Percentiles rank a stretch among this genome's conserved stretches.
Conservation (phyloP, 23 tunicate species). For the Trididemnum clinides region DNA sequence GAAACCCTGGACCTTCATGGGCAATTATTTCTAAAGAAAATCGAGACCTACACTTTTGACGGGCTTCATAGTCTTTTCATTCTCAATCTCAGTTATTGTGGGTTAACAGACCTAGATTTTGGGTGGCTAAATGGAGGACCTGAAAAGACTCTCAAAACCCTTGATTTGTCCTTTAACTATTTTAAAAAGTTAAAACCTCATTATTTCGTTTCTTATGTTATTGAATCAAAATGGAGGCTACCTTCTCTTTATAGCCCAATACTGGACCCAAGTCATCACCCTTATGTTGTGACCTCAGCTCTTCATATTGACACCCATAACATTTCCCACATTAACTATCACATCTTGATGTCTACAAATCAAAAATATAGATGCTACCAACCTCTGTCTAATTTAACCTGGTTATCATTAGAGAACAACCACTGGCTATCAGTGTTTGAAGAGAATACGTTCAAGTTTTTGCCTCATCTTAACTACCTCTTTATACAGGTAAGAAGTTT, state of each 20-base stretch:
- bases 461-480: slow-evolving; percentile 59
- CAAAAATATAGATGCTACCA: background rate
- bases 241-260: background rate
- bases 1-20: slow-evolving; percentile 46
- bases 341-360: background rate
- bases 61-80: background rate
- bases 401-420: slow-evolving; percentile 49
- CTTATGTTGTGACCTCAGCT: background rate
- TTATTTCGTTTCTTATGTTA: slow-evolving; percentile 18
- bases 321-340: background rate
- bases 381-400: slow-evolving; percentile 28
- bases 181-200: slow-evolving; percentile 1
- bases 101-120: slow-evolving; percentile 24
- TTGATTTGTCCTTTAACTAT: slow-evolving; percentile 66
- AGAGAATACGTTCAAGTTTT: slow-evolving; percentile 48
- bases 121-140: slow-evolving; percentile 90
- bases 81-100: slow-evolving; percentile 63
- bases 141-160: slow-evolving; percentile 17
- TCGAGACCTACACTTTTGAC: slow-evolving; percentile 24
- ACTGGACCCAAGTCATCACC: background rate
- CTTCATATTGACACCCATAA: background rate
- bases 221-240: background rate
- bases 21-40: background rate
- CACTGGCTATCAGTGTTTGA: background rate
- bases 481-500: slow-evolving; percentile 62